A percentile compares a stretch with the other conserved stretches of the same genome.
These are phyloP conservation scores for Hydrotaea cyrtoneurina DNA, from an alignment of 2,888 invertebrate genomes.

Conservation along the genomic window DNA sequence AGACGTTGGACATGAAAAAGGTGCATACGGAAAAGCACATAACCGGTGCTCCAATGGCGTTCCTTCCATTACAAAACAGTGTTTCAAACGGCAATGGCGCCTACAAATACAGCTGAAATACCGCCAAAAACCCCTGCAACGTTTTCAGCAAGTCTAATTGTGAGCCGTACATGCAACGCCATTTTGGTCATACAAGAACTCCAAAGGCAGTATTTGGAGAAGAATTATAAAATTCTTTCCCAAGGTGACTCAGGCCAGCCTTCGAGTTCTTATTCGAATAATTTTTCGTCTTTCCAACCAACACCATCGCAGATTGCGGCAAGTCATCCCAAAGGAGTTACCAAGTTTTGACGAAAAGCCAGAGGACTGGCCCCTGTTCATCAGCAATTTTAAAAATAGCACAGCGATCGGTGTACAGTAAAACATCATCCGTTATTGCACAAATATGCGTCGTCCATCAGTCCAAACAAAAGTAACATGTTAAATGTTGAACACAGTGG, in stretches of 20 bases:
- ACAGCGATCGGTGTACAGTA: conserved; percentile 44
- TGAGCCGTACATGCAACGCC: neutral
- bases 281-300: conserved; percentile 36
- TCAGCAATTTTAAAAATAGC: conserved; percentile 62
- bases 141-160: too few relatives aligned
- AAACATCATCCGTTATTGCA: conserved; percentile 52
- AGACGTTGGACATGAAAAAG: neutral
- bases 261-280: conserved; percentile 11
- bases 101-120: neutral
- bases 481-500: too few relatives aligned
- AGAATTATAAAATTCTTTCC: conserved; percentile 43
- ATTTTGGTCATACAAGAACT: neutral
- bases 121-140: neutral
- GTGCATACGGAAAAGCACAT: conserved; percentile 10
- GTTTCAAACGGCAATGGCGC: neutral
- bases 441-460: neutral
- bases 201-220: conserved; percentile 42
- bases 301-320: conserved; percentile 52
- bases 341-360: conserved; percentile 49
- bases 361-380: conserved; percentile 61
- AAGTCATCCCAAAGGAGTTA: conserved; percentile 2
- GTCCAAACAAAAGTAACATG: neutral
- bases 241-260: conserved; percentile 1
- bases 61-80: neutral
- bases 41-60: neutral